Conservation (phyloP, 30 jellyfish, hydroid and myxozoan species). For the Pelagia noctiluca region DNA sequence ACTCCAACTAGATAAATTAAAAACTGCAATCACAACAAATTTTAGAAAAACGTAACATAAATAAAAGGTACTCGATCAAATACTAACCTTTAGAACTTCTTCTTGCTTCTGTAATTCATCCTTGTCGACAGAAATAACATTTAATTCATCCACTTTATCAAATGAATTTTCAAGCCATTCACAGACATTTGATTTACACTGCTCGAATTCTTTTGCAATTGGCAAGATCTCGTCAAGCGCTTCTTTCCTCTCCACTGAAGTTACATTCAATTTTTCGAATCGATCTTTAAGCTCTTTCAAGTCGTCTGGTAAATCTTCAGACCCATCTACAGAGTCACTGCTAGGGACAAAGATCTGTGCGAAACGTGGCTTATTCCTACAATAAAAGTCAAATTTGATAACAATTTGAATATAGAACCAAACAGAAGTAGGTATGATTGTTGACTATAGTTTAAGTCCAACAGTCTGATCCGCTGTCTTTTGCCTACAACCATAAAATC, state of each 20-base stretch:
- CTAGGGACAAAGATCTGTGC: constrained; percentile 55
- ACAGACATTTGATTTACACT: constrained; percentile 16
- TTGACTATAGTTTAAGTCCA: too few relatives aligned
- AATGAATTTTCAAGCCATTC: constrained; percentile 77
- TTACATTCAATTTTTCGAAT: constrained; percentile 65
- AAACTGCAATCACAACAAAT: too few relatives aligned
- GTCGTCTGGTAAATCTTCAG: constrained; percentile 55
- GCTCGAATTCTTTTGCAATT: constrained; percentile 50
- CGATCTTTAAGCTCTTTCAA: constrained; percentile 50
- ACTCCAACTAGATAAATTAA: too few relatives aligned
- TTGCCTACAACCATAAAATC: too few relatives aligned
- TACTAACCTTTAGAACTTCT: constrained; percentile 36
- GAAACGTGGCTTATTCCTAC: constrained; percentile 66
- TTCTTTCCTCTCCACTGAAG: constrained; percentile 57
- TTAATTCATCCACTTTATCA: constrained; percentile 63
- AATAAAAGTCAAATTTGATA: too few relatives aligned
- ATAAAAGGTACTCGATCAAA: too few relatives aligned
- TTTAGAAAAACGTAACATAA: too few relatives aligned
- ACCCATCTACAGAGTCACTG: constrained; percentile 53
- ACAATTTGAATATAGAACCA: too few relatives aligned
- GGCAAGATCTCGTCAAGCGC: constrained; percentile 75
- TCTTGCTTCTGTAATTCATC: constrained; percentile 72
- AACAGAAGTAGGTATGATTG: too few relatives aligned
- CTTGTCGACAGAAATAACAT: constrained; percentile 67
- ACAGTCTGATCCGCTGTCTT: too few relatives aligned